phyloP scores from a whole-genome alignment of 37 sponge, comb jelly and placozoan species.

The Cliona cf. orientalis region DNA sequence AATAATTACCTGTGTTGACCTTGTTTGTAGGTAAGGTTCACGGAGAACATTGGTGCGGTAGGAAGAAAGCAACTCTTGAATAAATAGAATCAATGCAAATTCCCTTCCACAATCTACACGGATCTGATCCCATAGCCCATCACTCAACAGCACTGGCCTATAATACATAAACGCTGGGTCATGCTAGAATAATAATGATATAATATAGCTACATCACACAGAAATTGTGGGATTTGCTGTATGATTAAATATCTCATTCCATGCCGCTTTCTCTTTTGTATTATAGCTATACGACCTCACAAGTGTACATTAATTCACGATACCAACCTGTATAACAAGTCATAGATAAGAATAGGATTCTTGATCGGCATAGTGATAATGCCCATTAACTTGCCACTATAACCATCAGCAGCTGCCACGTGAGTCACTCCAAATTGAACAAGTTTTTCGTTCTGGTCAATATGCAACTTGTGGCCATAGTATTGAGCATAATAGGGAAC shows the following conservation, averaged over 20 bases:
- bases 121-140: neutral
- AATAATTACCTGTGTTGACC: neutral
- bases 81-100: neutral
- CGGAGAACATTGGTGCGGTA: slow-evolving; percentile 11
- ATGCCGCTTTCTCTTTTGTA: too few species aligned
- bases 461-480: too few species aligned
- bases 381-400: neutral
- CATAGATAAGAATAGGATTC: neutral
- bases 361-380: slow-evolving; percentile 25
- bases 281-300: too few species aligned
- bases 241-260: too few species aligned
- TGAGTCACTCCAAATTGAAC: too few species aligned
- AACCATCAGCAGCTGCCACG: neutral
- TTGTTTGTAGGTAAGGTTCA: neutral
- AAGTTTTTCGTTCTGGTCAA: too few species aligned
- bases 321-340: too few species aligned
- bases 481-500: neutral
- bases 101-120: neutral
- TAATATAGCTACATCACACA: neutral
- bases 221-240: too few species aligned
- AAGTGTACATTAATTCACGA: too few species aligned
- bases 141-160: neutral
- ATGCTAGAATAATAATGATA: neutral
- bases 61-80: slow-evolving; percentile 4
- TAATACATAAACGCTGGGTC: neutral